Evolutionary conservation across 2,888 invertebrate species (phyloP).

Genomic region (Chrysomela aeneicollis): DNA sequence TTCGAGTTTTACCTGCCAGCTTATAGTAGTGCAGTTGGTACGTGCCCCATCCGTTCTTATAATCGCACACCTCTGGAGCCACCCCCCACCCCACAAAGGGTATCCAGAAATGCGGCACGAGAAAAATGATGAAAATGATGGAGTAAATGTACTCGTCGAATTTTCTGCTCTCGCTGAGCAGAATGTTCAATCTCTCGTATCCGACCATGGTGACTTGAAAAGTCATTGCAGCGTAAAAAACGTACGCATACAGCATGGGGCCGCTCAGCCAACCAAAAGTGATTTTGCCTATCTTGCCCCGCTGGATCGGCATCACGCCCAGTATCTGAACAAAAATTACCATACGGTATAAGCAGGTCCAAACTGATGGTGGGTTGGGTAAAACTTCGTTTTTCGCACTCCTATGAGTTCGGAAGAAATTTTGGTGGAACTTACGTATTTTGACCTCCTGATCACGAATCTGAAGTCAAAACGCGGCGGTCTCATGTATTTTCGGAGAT

Average conservation of each 20-base stretch:
- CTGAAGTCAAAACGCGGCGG: too few species aligned
- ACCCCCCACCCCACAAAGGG: constrained; percentile 77
- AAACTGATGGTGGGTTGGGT: too few species aligned
- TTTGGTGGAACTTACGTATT: too few species aligned
- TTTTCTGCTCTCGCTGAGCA: constrained; percentile 67
- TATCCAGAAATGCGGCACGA: constrained; percentile 75
- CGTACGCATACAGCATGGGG: constrained; percentile 72
- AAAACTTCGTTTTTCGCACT: too few species aligned
- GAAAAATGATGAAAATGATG: constrained; percentile 71
- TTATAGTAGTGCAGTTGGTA: constrained; percentile 67
- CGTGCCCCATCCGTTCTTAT: constrained; percentile 74
- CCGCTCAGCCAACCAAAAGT: constrained; percentile 71
- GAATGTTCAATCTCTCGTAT: constrained; percentile 68
- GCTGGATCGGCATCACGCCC: constrained; percentile 71
- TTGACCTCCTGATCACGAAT: too few species aligned
- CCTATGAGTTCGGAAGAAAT: too few species aligned
- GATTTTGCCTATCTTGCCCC: constrained; percentile 61
- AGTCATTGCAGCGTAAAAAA: constrained; percentile 69
- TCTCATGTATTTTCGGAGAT: too few species aligned
- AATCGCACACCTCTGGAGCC: constrained; percentile 72
- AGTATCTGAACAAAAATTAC: constrained; percentile 61
- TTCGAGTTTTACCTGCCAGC: constrained; percentile 59
- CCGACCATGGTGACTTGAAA: constrained; percentile 69
- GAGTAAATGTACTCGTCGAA: constrained; percentile 78
- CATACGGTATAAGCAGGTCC: too few species aligned